Base-by-base conservation (phyloP, 2,888 invertebrate genomes). In the Pyralis farinalis region DNA sequence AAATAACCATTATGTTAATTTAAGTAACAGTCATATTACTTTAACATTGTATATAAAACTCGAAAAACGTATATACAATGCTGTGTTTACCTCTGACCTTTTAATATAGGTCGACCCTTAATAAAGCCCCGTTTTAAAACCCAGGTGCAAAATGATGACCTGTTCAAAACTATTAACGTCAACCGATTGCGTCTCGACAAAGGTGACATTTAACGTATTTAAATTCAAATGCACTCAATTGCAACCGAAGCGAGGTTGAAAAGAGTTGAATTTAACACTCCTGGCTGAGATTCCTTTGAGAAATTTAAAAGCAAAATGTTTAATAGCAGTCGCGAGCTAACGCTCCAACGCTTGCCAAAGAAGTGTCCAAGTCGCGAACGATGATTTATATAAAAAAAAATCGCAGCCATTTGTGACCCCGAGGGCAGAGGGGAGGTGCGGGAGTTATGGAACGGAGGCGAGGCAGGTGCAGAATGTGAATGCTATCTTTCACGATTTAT, bases 121-220 rank as follows among this genome's bases (percentile, higher is more conserved):
- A n/a, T n/a, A n/a, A n/a, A n/a, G n/a, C n/a, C n/a, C n/a, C n/a
- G n/a, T n/a, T n/a, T n/a, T n/a, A n/a, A n/a, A n/a, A n/a, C n/a
- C n/a, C n/a, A n/a, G n/a, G n/a, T n/a, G n/a, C n/a, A n/a, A n/a
- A n/a, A n/a, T n/a, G n/a, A n/a, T n/a, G n/a, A n/a, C n/a, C n/a
- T n/a, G n/a, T n/a, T n/a, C n/a, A n/a, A n/a, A 4, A 16, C 16
- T 16, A 30, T 30, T 30, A 30, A 30, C 30, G 9, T 16, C 16
- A 16, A 9, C 5, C 30, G 30, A 30, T 30, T 11, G 9, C 10
- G 10, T 11, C 9, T 12, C 12, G 6, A 31, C 31, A 12, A 31
- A 39, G 39, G 10, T 27, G 22, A 31, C 38, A 8, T 33, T 38
- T 39, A 28, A 39, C 39, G 32, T 27, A 39, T 39, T 39, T 39